Base-by-base conservation (phyloP, 2,797 vertebrate genomes). In the Sebastes alutus region DNA sequence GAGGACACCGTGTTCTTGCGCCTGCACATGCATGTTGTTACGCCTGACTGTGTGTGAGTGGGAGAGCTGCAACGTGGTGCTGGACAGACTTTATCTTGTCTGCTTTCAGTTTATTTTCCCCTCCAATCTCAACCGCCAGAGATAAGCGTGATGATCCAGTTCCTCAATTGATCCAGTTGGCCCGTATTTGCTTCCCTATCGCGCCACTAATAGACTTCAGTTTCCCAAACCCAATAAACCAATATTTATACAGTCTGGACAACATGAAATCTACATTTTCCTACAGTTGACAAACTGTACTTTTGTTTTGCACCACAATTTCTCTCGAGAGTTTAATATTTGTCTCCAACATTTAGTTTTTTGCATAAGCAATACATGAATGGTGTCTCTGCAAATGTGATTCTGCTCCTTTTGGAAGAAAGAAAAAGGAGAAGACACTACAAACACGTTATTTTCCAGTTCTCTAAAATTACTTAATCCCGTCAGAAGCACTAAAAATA, bases 1-100 rank as follows among this genome's bases (percentile, higher is more conserved):
- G 9, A 88, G 87, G 68, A 90, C 90, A 86, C 52, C 0, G 3
- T 75, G 84, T 91, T 89, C 87, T 58, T 1, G n/a, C 72, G 22
- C 14, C 42, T 55, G 30, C 72, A 78, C 75, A 72, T 29, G 75
- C 79, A 46, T 73, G 75, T 55, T 55, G 33, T 25, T 70, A 1
- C 6, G 9, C 27, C 16, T 11, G 30, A 65, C 60, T 67, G 65
- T 69, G 54, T 73, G 72, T 10, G 30, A 54, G 54, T n/a, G 18
- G 30, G 38, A 76, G 27, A 27, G 62, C 10, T 8, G 6, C 16
- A 55, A 67, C 2, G 2, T 60, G 42, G 20, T 27, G 25, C 22
- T 6, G 63, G 22, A 16, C 33, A 46, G 23, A 32, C 7, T 46
- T 61, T 27, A 8, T 16, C 25, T 12, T 1, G 5, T 3, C 38